Evolutionary conservation across 1,140 invertebrate genomes (phyloP).

Genomic region (Drosophila kikkawai): DNA sequence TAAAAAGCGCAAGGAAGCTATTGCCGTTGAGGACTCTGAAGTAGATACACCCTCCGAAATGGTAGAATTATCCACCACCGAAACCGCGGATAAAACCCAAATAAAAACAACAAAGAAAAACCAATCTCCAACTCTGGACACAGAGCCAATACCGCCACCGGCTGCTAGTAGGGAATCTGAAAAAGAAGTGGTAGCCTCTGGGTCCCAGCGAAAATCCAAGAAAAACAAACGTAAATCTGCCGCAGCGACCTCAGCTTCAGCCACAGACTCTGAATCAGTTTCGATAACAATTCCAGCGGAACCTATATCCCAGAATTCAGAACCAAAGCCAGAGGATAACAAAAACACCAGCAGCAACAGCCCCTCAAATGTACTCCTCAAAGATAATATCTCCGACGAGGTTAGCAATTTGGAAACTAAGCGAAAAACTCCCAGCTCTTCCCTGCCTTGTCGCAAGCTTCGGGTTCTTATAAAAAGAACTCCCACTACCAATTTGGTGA

Average conservation of each 20-base stretch:
- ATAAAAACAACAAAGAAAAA: background rate
- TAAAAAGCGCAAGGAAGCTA: background rate
- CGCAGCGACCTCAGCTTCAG: background rate
- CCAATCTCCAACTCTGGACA: background rate
- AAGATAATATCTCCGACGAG: background rate
- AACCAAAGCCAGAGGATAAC: background rate
- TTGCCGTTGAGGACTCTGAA: background rate
- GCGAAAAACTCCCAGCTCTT: conserved; percentile 4
- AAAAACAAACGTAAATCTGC: background rate
- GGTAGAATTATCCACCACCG: background rate
- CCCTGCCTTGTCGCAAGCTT: conserved; percentile 37
- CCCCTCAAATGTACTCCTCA: background rate
- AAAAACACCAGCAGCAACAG: background rate
- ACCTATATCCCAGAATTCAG: background rate
- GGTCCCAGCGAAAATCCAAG: background rate
- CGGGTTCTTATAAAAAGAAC: conserved; percentile 46
- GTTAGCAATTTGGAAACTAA: too few relatives aligned
- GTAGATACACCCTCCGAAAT: background rate
- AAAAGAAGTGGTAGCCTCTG: background rate
- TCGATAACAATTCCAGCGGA: background rate
- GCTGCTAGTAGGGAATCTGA: background rate
- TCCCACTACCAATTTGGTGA: conserved; percentile 2
- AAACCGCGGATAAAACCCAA: too few relatives aligned
- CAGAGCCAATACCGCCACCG: background rate
- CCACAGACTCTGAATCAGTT: background rate